These are phyloP conservation scores for Chrysocyon brachyurus DNA, from an alignment of 2,797 vertebrate species.

Conservation along the genomic window DNA sequence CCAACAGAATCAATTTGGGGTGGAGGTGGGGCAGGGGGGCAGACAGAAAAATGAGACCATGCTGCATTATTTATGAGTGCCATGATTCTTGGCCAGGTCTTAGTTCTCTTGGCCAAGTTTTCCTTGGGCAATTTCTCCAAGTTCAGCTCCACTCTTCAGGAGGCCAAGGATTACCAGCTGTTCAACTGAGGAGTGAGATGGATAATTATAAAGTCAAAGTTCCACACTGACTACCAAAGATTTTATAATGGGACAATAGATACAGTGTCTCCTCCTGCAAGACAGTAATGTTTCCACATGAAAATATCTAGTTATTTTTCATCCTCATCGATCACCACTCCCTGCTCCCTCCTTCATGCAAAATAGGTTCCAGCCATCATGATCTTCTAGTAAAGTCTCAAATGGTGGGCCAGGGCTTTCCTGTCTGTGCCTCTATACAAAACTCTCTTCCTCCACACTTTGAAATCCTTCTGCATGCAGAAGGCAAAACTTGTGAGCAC, in stretches of 20 bases:
- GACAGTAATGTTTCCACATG: not conserved
- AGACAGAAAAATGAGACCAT: not conserved
- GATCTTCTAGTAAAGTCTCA: not conserved
- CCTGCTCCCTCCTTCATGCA: not conserved
- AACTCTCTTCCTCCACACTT: not conserved
- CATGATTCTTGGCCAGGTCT: not conserved
- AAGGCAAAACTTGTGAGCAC: not conserved
- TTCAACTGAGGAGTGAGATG: not conserved
- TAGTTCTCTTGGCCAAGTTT: not conserved
- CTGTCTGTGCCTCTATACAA: not conserved
- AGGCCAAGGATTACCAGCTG: not conserved
- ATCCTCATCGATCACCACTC: not conserved
- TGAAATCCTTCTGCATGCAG: not conserved
- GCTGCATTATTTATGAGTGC: not conserved
- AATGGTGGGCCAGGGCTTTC: not conserved
- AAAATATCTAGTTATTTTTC: not conserved
- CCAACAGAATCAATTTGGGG: not conserved
- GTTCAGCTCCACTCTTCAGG: not conserved
- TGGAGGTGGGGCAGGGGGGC: not conserved
- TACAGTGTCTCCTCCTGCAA: not conserved
- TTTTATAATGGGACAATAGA: not conserved
- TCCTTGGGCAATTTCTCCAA: slow-evolving; percentile 9
- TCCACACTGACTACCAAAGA: not conserved
- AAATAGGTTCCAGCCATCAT: not conserved
- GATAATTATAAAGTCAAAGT: not conserved